Conservation (phyloP, 92 coral and sea anemone genomes). For the Umimayanthus chanpuru region DNA sequence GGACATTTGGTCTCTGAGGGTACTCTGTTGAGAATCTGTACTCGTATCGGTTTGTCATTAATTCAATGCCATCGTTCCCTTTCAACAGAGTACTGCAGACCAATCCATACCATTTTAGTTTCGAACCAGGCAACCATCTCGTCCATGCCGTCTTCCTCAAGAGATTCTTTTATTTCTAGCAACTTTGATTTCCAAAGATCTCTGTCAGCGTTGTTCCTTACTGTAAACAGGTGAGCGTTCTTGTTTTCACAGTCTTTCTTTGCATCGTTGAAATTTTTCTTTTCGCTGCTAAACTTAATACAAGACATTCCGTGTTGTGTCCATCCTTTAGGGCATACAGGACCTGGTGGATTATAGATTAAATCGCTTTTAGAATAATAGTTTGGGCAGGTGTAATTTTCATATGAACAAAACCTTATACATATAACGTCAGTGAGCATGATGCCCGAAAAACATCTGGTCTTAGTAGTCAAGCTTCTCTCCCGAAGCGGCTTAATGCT, state of each 20-base stretch:
- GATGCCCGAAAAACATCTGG: too few relatives aligned
- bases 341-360: neutral
- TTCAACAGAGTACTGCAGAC: neutral
- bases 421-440: too few relatives aligned
- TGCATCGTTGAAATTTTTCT: neutral
- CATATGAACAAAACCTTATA: neutral
- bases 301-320: neutral
- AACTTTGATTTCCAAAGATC: neutral
- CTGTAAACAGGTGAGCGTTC: neutral
- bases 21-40: neutral
- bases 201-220: neutral
- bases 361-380: too few relatives aligned
- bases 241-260: neutral
- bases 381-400: neutral
- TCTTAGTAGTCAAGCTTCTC: too few relatives aligned
- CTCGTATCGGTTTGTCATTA: neutral
- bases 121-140: neutral
- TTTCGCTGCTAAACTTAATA: neutral
- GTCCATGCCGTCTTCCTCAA: neutral
- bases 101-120: neutral
- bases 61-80: neutral
- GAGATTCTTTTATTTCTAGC: neutral
- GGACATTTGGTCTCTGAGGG: neutral
- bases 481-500: too few relatives aligned
- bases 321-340: neutral